These are phyloP conservation scores for Ylistrum balloti DNA, from an alignment of 1,140 invertebrate species.

Conservation along the genomic window DNA sequence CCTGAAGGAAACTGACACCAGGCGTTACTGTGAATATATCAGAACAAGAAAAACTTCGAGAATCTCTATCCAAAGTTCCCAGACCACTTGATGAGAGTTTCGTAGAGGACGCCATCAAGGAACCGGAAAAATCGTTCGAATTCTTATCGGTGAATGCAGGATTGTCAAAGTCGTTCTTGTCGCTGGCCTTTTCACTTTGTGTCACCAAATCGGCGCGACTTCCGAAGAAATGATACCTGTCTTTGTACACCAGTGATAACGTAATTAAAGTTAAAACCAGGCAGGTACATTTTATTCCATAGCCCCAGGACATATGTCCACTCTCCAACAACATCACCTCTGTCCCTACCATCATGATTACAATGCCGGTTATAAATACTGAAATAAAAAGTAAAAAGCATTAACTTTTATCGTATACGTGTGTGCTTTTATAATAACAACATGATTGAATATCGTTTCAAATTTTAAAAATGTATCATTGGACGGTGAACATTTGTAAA, in stretches of 20 bases:
- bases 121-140: neutral
- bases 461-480: no score
- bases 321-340: neutral
- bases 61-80: neutral
- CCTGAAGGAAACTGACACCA: neutral
- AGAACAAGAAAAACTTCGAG: neutral
- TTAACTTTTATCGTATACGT: no score
- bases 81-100: neutral
- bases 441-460: no score
- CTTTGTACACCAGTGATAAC: neutral
- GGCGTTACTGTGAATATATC: neutral
- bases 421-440: no score
- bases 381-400: neutral
- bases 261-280: neutral
- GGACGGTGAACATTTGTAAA: no score
- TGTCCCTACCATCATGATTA: neutral
- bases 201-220: neutral
- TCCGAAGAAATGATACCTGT: neutral
- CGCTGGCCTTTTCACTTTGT: neutral
- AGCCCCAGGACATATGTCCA: neutral
- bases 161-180: conserved; percentile 18
- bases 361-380: neutral
- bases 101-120: neutral
- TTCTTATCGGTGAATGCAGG: neutral
- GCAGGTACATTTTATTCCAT: neutral